phyloP scores from a whole-genome alignment of 1,140 invertebrate species.

The Condylostylus longicornis region DNA sequence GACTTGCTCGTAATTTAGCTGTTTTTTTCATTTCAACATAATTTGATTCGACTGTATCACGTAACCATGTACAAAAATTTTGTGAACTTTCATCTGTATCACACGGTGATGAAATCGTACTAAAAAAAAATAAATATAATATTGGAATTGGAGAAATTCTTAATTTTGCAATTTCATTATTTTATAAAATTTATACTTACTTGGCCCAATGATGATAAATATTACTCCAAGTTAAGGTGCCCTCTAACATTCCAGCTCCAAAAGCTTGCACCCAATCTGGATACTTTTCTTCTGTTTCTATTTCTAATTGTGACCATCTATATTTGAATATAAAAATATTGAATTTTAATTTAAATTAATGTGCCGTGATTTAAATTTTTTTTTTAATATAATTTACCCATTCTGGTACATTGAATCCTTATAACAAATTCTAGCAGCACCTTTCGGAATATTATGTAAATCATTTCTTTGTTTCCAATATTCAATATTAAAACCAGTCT shows the following conservation, averaged over 20 bases:
- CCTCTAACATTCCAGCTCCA: conserved; percentile 79
- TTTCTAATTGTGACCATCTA: conserved; percentile 65
- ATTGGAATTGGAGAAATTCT: background rate
- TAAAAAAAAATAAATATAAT: conserved; percentile 6
- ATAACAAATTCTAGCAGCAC: conserved; percentile 54
- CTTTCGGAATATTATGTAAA: conserved; percentile 40
- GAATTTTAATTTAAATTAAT: background rate
- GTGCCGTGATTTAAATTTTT: too few species aligned
- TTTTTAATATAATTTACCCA: conserved; percentile 36
- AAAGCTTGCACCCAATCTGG: conserved; percentile 68
- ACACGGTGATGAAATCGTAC: conserved; percentile 54
- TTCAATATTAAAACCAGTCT: conserved; percentile 49
- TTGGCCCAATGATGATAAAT: conserved; percentile 64
- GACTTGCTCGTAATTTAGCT: conserved; percentile 46
- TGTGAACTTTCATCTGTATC: conserved; percentile 37
- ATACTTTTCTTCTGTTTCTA: conserved; percentile 54
- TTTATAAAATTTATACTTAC: conserved; percentile 13
- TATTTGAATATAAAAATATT: background rate
- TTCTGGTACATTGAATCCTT: conserved; percentile 46
- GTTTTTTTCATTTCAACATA: conserved; percentile 52
- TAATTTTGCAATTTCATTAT: background rate
- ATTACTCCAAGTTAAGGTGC: conserved; percentile 61
- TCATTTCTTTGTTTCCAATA: conserved; percentile 64
- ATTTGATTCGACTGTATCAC: conserved; percentile 30
- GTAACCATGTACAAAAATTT: conserved; percentile 27